A percentile compares a stretch with the other conserved stretches of the same genome.
Evolutionary conservation across 2,113 vertebrate genomes (phyloP).

Genomic region (Lepidiolamprologus cunningtoni): DNA sequence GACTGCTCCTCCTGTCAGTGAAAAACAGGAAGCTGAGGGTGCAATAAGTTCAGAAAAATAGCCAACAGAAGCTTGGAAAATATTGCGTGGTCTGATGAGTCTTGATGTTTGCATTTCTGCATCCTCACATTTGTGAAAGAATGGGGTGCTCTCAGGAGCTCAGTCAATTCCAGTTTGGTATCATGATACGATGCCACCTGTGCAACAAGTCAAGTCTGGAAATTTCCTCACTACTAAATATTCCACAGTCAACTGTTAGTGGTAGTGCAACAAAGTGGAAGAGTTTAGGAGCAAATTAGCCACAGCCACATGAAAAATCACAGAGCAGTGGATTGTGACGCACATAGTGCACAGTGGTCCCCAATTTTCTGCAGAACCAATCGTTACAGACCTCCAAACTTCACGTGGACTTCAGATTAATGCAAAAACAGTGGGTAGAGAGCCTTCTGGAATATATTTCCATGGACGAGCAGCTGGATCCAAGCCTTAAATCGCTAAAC

Average conservation of each 20-base stretch:
- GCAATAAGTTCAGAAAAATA: background rate
- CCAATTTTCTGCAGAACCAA: background rate
- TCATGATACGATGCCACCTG: background rate
- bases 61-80: background rate
- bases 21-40: background rate
- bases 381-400: background rate
- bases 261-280: background rate
- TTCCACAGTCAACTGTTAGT: background rate
- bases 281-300: background rate
- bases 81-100: background rate
- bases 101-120: background rate
- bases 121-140: background rate
- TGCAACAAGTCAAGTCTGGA: background rate
- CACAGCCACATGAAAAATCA: background rate
- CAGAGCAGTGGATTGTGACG: background rate
- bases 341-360: fast-evolving
- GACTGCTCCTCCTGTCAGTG: fast-evolving
- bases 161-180: background rate
- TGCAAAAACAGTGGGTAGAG: fast-evolving
- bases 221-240: background rate
- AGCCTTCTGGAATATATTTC: background rate
- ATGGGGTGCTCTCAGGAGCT: background rate
- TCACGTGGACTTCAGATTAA: background rate
- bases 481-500: background rate
- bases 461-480: background rate